A percentile compares a stretch with the other conserved stretches of the same genome.
Evolutionary conservation across 2,888 invertebrate species (phyloP).

Genomic region (Sminthurinus aureus): DNA sequence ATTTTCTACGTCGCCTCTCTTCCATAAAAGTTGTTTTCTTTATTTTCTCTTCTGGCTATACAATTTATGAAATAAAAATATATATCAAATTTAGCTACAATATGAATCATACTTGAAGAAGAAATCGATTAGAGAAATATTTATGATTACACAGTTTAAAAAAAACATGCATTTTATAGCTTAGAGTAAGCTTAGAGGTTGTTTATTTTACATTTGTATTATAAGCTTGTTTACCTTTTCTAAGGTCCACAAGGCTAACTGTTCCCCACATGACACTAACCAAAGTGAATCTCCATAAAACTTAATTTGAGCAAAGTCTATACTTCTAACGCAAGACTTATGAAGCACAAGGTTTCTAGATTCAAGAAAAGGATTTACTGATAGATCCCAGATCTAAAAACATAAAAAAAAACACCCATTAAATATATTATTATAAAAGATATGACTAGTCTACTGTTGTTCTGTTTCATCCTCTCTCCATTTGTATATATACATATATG

Average conservation of each 20-base stretch:
- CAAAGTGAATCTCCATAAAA: constrained; percentile 43
- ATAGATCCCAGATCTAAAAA: constrained; percentile 25
- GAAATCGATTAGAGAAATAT: too few species aligned
- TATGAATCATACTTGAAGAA: too few species aligned
- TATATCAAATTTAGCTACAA: too few species aligned
- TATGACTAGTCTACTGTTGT: too few species aligned
- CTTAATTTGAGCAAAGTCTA: constrained; percentile 66
- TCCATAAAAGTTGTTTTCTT: constrained; percentile 50
- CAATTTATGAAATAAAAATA: not conserved
- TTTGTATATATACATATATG: too few species aligned
- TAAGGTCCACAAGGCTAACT: constrained; percentile 54
- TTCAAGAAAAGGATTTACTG: constrained; percentile 31
- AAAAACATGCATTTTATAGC: too few species aligned
- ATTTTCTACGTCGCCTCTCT: constrained; percentile 48
- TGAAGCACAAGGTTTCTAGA: constrained; percentile 65
- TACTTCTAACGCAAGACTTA: constrained; percentile 66
- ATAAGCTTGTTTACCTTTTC: constrained; percentile 38
- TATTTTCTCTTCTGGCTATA: constrained; percentile 45
- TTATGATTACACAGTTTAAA: too few species aligned
- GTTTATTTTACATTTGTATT: too few species aligned
- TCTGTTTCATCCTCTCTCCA: too few species aligned
- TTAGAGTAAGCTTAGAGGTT: too few species aligned
- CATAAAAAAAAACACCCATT: too few species aligned
- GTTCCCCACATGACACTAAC: constrained; percentile 54
- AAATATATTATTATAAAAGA: too few species aligned